Evolutionary conservation across 2,113 vertebrate species (phyloP), one percentile per base, ranked within the genome.

Genomic region (Rallus limicola): DNA sequence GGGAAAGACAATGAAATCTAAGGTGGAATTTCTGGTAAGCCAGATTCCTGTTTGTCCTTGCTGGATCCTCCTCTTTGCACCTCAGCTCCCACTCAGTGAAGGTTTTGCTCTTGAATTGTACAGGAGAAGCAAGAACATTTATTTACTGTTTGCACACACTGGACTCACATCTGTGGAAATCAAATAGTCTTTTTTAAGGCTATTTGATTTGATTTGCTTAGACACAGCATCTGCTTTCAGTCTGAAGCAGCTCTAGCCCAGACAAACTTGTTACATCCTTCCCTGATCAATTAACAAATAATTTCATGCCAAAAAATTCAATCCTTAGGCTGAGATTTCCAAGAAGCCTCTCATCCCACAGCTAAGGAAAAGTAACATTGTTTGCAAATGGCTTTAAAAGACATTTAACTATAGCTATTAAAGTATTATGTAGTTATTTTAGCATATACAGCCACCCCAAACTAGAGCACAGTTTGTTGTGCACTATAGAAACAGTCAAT

Each of bases 51-150:
- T 52, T 83, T 24, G 11, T 23, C n/a, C n/a, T 44, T 38, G 70
- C n/a, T 13, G 40, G 19, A 63, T 34, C 26, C 23, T 72, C 29
- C 26, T 42, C 31, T 70, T 56, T 33, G 24, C 63, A 38, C 16
- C 28, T 14, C n/a, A 20, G 11, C 18, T 36, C 26, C 19, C 40
- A 50, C 6, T 44, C 3, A 0, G 7, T 21, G 11, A 58, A 82
- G 26, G 16, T 36, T 75, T 86, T 79, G 29, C 19, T 34, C 46
- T 65, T 34, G 10, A 82, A 15, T 9, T 62, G 16, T 17, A n/a
- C 21, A 48, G 10, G n/a, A 59, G 42, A 62, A 88, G 10, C 8
- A 79, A n/a, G 33, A 82, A 42, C 2, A 4, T 62, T 86, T 67
- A 9, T 79, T 42, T 17, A 4, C 16, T 36, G 29, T n/a, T 55